A percentile compares a stretch with the other conserved stretches of the same genome.
These are phyloP conservation scores for Albula glossodonta DNA, from an alignment of 2,113 vertebrate species.

Conservation along the genomic window DNA sequence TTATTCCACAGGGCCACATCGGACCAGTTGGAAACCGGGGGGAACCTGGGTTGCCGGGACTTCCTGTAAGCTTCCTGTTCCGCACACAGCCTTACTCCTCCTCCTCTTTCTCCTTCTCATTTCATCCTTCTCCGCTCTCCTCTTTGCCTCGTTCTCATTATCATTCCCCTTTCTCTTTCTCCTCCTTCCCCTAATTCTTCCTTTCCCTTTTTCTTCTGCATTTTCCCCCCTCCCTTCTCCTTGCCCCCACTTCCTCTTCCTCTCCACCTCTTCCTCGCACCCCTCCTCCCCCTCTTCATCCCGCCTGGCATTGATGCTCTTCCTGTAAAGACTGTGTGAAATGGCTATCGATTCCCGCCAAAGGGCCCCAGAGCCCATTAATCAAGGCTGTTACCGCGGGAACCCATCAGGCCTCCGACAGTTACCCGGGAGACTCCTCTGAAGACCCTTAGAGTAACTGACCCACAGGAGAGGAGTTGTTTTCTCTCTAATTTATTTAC, in stretches of 20 bases:
- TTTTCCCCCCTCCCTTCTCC: background rate
- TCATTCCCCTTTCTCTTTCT: too few relatives aligned
- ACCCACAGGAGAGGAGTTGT: background rate
- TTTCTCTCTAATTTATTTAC: background rate
- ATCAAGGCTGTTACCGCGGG: background rate
- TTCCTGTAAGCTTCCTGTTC: slow-evolving; percentile 65
- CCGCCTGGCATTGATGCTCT: background rate
- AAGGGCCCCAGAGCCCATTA: background rate
- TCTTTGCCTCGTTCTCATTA: background rate
- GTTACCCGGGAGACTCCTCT: background rate
- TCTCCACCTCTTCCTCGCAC: background rate
- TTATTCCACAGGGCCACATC: slow-evolving; percentile 67
- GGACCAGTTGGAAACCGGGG: slow-evolving; percentile 69
- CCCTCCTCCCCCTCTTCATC: background rate
- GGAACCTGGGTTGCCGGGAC: slow-evolving; percentile 67
- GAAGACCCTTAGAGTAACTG: background rate
- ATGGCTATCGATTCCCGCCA: background rate
- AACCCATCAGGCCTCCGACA: background rate
- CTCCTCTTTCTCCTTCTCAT: background rate
- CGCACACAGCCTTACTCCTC: background rate
- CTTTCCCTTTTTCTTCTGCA: background rate
- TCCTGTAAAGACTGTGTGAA: background rate
- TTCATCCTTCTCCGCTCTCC: background rate
- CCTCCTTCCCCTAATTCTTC: too few relatives aligned
- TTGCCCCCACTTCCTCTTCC: background rate